Conservation (phyloP, 2,797 vertebrate genomes). For the Staurois parvus region DNA sequence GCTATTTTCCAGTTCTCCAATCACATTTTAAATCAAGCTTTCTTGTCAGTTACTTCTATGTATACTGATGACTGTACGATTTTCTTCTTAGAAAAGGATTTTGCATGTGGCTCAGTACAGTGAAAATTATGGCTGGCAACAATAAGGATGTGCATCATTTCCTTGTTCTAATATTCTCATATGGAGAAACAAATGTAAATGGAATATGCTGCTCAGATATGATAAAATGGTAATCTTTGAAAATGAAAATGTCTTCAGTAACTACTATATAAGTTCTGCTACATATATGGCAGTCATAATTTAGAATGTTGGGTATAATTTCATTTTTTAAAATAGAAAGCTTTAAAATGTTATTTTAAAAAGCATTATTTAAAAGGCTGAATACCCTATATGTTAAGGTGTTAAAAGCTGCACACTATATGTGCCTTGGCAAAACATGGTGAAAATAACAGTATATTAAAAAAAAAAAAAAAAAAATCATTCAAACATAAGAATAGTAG, state of each 20-base stretch:
- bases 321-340: not conserved
- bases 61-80: slow-evolving; percentile 47
- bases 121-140: slow-evolving; percentile 53
- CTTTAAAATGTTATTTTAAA: not conserved
- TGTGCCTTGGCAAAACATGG: no score
- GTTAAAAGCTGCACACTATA: no score
- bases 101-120: slow-evolving; percentile 12
- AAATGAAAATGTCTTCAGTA: not conserved
- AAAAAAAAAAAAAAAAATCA: no score
- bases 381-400: not conserved
- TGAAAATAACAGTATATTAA: no score
- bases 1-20: slow-evolving; percentile 39
- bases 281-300: not conserved
- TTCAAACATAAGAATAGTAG: no score
- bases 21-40: slow-evolving; percentile 48
- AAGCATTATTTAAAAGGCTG: not conserved
- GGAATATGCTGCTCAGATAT: slow-evolving; percentile 12
- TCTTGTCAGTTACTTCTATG: slow-evolving; percentile 54
- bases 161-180: slow-evolving; percentile 36
- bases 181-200: slow-evolving; percentile 20
- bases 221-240: slow-evolving; percentile 1
- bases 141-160: slow-evolving; percentile 46
- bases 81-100: slow-evolving; percentile 45
- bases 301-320: not conserved
- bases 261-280: not conserved